Base-by-base conservation (phyloP, 2,888 invertebrate genomes). In the Ophioninae sp. region DNA sequence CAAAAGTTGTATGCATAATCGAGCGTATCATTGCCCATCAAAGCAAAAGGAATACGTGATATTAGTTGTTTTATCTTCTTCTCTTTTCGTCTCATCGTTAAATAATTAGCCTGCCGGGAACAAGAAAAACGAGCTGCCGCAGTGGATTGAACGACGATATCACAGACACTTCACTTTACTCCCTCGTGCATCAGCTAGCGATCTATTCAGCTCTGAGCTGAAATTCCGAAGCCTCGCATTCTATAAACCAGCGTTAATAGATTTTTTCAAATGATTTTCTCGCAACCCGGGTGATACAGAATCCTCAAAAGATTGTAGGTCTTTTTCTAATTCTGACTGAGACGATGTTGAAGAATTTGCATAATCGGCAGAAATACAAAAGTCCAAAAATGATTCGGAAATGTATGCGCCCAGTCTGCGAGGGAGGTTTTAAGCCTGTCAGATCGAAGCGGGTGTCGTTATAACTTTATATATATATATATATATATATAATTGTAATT, bases 11-110 rank as follows among this genome's bases (percentile, higher is more conserved):
- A 41, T 37, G 13, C 50, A 64, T 39, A 21, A 30, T 61, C 8
- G 6, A 41, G 62, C 44, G 56, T n/a, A 56, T 23, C 64, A 79
- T 77, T 80, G 73, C 82, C 81, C 82, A 72, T 86, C 78, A 72
- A 77, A 83, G 81, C 79, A 37, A 41, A 76, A 57, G n/a, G 20
- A 73, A 23, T 13, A n/a, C 20, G 57, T 73, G 39, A 73, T 73
- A 67, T 72, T 73, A 50, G 30, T 68, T 57, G 30, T n/a, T 79
- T 30, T 20, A 44, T 61, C 30, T 30, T 68, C 41, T 72, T 6
- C 17, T 68, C 50, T 37, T 57, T n/a, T 69, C 56, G 69, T 50
- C 37, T 59, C 59, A 39, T 73, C 41, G 61, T 61, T n/a, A 17
- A 57, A n/a, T 73, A 21, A 17, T 3, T 61, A 61, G 13, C 59